Evolutionary conservation across 2,113 vertebrate genomes (phyloP), one percentile per base, ranked within the genome.

Genomic region (Polypterus bichir): DNA sequence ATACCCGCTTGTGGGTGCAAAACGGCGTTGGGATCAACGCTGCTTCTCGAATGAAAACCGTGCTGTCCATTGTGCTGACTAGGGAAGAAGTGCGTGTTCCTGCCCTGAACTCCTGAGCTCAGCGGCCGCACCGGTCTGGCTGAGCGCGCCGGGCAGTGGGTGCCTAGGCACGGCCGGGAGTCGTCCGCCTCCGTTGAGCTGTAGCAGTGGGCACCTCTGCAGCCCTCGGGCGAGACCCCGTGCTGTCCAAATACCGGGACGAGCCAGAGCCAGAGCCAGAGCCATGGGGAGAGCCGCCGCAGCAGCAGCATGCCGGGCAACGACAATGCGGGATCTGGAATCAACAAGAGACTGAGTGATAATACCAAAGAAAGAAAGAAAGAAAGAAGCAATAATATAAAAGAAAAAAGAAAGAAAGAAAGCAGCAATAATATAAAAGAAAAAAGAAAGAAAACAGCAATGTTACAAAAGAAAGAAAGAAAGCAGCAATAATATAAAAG

Each of bases 91-190:
- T 74, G 72, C 48, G 57, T 59, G 3, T 68, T 69, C 69, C 75
- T 75, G 52, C 73, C 74, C 56, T 77, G 79, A 4, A 71, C 44
- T 5, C 69, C 27, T 3, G 74, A 71, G 48, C 65, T 69, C 10
- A 73, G 72, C n/a, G 81, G 79, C 54, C 80, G 68, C 54, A 69
- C 54, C 0, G 63, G 73, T 76, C 77, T 77, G 70, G 74, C 71
- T 9, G 75, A 64, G 57, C 81, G 63, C 4, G 69, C 71, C 9
- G 73, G 71, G 57, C 86, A 88, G 69, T 83, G 82, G 48, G 75
- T 73, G 7, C 84, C 86, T 5, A 66, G 67, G 71, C 86, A 86
- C 62, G 79, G 78, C 66, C 81, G 76, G 10, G 79, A 71, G 47
- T 81, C 81, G 46, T 70, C 72, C 4, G 66, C 48, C 49, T 70